Percentiles rank a stretch among this genome's conserved stretches.
Evolutionary conservation across 2,113 vertebrate species (phyloP).

Genomic region (Sus scrofa): T2T-Sscrofa CM000822.6:48708001-48708500

Average conservation of each 20-base stretch:
- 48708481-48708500: background rate
- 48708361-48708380: background rate
- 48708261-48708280: background rate
- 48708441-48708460: background rate
- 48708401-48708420: background rate
- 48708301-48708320: background rate
- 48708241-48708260: background rate
- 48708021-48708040: no score
- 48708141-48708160: no score
- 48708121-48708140: no score
- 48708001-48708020: no score
- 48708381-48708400: background rate
- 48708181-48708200: background rate
- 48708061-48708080: no score
- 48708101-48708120: no score
- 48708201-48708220: background rate
- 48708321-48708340: background rate
- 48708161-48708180: no score
- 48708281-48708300: background rate
- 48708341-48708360: background rate
- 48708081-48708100: no score
- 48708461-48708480: background rate
- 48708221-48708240: background rate
- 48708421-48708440: background rate
- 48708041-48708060: no score